These are phyloP conservation scores for Gopherus evgoodei DNA, from an alignment of 2,113 vertebrate species.

Conservation along the genomic window DNA sequence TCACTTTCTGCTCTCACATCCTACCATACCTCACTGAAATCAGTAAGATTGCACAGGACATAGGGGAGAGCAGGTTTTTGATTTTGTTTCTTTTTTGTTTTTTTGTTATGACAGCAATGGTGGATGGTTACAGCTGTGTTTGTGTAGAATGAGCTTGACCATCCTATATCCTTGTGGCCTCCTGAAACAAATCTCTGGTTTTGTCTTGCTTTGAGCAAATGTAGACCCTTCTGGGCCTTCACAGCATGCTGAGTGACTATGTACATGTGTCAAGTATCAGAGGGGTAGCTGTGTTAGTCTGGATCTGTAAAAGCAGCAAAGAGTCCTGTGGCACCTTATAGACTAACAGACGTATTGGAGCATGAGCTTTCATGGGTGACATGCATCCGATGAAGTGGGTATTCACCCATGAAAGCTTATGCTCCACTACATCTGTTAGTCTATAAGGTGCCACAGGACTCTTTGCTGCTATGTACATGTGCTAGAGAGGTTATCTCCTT, in stretches of 20 bases:
- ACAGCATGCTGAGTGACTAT: background rate
- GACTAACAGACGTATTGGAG: too few relatives aligned
- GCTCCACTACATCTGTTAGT: too few relatives aligned
- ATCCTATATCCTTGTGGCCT: background rate
- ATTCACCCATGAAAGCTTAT: too few relatives aligned
- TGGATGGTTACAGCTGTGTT: background rate
- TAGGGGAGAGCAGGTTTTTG: background rate
- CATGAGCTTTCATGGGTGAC: too few relatives aligned
- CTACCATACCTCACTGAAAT: background rate
- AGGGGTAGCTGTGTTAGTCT: too few relatives aligned
- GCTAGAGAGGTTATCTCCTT: background rate
- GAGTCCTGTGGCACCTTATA: too few relatives aligned
- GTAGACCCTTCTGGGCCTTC: background rate
- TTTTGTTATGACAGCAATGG: background rate
- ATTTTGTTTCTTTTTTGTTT: background rate
- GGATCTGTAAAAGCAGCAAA: too few relatives aligned
- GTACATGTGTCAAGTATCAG: background rate
- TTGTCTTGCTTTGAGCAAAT: background rate
- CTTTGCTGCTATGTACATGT: background rate
- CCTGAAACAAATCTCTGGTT: background rate
- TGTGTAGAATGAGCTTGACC: background rate
- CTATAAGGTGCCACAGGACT: too few relatives aligned
- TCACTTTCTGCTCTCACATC: accelerated
- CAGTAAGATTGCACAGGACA: accelerated
- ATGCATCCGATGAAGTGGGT: too few relatives aligned